Evolutionary conservation across 1,140 invertebrate species (phyloP).

Genomic region (Caerostris darwini): DNA sequence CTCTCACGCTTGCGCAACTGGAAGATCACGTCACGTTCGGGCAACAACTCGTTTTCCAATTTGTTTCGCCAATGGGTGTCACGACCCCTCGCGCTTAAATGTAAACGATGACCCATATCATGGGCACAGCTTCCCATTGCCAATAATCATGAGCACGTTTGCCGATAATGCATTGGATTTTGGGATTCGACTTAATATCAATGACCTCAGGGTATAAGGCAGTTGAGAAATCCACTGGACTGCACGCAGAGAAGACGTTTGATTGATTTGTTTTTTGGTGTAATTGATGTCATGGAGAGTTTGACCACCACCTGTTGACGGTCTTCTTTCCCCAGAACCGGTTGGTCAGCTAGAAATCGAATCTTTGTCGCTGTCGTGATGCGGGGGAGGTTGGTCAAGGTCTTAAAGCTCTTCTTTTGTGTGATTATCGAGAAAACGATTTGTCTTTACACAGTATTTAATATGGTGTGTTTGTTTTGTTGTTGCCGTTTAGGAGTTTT

Average conservation of each 20-base stretch:
- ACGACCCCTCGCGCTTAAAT: conserved; percentile 21
- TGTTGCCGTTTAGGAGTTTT: neutral
- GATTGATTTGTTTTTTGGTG: neutral
- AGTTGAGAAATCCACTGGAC: neutral
- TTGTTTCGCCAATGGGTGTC: conserved; percentile 33
- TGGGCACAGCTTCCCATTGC: neutral
- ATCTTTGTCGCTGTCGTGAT: neutral
- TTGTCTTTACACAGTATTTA: neutral
- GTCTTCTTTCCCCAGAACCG: neutral
- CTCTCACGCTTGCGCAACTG: conserved; percentile 16
- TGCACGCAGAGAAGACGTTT: too few species aligned
- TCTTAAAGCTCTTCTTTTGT: neutral
- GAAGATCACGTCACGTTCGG: neutral
- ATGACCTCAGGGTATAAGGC: too few species aligned
- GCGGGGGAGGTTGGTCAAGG: conserved; percentile 32
- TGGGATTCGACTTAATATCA: too few species aligned
- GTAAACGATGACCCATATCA: conserved; percentile 43
- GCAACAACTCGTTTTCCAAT: conserved; percentile 47
- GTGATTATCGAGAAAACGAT: neutral
- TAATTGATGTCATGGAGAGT: conserved; percentile 13
- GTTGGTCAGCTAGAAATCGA: neutral
- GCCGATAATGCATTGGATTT: too few species aligned
- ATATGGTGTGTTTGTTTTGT: neutral
- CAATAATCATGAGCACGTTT: too few species aligned
- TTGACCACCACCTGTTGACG: neutral